phyloP scores from a whole-genome alignment of 2,888 invertebrate genomes.

The Philhelius pedissequus region DNA sequence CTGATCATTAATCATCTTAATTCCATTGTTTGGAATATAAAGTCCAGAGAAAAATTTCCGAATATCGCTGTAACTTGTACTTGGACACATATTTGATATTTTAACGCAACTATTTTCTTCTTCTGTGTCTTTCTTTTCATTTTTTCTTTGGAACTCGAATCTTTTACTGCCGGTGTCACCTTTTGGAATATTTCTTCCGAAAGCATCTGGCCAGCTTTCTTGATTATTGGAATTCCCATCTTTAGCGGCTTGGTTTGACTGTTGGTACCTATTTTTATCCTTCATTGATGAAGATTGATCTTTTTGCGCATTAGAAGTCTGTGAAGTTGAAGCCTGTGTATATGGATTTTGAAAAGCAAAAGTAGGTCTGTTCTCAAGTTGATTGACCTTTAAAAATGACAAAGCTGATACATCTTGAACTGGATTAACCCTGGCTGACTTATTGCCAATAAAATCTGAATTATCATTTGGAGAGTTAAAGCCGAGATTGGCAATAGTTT shows the following conservation, averaged over 20 bases:
- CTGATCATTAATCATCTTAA: slow-evolving; percentile 91
- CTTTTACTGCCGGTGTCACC: neutral
- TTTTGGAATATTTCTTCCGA: slow-evolving; percentile 53
- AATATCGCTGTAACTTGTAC: slow-evolving; percentile 89
- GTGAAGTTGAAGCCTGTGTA: slow-evolving; percentile 61
- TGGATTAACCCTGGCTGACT: neutral
- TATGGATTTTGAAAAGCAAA: slow-evolving; percentile 73
- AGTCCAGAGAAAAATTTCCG: slow-evolving; percentile 89
- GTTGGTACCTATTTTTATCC: slow-evolving; percentile 6
- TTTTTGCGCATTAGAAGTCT: slow-evolving; percentile 25
- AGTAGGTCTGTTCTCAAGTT: slow-evolving; percentile 54
- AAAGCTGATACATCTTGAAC: slow-evolving; percentile 26
- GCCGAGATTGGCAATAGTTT: neutral
- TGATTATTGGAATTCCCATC: neutral
- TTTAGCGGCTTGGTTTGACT: neutral
- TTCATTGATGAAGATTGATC: slow-evolving; percentile 28
- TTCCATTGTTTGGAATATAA: slow-evolving; percentile 88
- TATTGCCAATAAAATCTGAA: neutral
- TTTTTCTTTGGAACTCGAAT: slow-evolving; percentile 46
- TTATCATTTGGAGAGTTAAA: slow-evolving; percentile 20
- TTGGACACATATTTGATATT: slow-evolving; percentile 86
- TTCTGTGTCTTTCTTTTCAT: slow-evolving; percentile 42
- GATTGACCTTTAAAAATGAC: slow-evolving; percentile 43
- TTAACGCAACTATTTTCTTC: slow-evolving; percentile 82
- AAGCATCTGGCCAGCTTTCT: slow-evolving; percentile 35